Percentiles rank a stretch among this genome's conserved stretches.
Evolutionary conservation across 2,888 invertebrate species (phyloP).

Genomic region (Platycheirus rosarum): DNA sequence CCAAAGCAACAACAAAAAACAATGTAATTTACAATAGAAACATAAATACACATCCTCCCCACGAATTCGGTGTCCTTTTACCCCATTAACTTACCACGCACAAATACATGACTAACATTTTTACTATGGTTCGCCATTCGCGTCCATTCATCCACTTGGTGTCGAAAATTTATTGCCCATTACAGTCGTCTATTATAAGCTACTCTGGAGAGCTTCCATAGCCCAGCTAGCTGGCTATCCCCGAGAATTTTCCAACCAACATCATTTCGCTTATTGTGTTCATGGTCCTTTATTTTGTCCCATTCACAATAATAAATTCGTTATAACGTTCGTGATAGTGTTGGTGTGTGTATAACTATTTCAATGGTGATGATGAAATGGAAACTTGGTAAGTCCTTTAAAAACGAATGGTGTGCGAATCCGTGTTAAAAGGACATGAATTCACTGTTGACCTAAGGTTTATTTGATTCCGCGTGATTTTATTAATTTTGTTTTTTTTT

Average conservation of each 20-base stretch:
- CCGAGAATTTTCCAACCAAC: neutral
- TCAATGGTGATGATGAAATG: neutral
- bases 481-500: slow-evolving; percentile 52
- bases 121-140: slow-evolving; percentile 52
- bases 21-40: neutral
- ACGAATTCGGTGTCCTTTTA: neutral
- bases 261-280: slow-evolving; percentile 16
- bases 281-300: neutral
- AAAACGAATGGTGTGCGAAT: slow-evolving; percentile 33
- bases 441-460: slow-evolving; percentile 31
- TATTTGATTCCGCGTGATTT: slow-evolving; percentile 64
- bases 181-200: slow-evolving; percentile 1
- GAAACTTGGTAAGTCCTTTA: slow-evolving; percentile 11
- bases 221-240: neutral
- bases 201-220: neutral
- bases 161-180: slow-evolving; percentile 57
- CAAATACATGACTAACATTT: slow-evolving; percentile 39
- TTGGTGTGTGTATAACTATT: neutral
- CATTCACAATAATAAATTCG: slow-evolving; percentile 16
- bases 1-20: neutral
- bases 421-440: slow-evolving; percentile 59
- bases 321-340: neutral
- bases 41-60: neutral
- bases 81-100: slow-evolving; percentile 30
- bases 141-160: slow-evolving; percentile 55